These are phyloP conservation scores for Butastur rufipennis DNA, from an alignment of 2,113 vertebrate species.

Conservation along the genomic window DNA sequence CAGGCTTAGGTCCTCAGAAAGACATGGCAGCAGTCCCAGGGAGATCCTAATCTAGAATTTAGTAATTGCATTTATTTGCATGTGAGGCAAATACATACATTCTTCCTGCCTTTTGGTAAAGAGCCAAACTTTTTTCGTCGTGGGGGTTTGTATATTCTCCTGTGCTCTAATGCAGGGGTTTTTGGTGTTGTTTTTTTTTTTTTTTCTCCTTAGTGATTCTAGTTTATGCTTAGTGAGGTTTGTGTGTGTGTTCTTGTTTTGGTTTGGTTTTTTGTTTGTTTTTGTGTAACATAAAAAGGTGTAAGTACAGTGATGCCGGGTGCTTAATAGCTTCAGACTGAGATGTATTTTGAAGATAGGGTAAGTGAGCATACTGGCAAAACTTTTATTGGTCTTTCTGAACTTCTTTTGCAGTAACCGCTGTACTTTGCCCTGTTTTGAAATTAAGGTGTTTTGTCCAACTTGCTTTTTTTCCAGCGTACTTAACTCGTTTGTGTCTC, in stretches of 20 bases:
- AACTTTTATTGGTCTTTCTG: neutral
- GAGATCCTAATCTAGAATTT: neutral
- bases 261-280: neutral
- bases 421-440: slow-evolving; percentile 8
- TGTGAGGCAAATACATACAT: neutral
- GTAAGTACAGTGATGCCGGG: neutral
- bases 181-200: too few relatives aligned
- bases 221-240: neutral
- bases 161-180: neutral
- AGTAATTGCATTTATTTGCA: neutral
- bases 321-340: neutral
- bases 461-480: neutral
- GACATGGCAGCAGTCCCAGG: neutral
- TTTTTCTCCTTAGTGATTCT: neutral
- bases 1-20: neutral
- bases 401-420: neutral
- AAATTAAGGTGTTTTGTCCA: neutral
- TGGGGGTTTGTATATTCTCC: neutral
- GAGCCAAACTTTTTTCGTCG: neutral
- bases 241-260: neutral
- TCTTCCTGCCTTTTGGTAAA: neutral
- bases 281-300: neutral
- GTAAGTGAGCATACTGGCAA: neutral
- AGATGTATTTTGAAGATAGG: neutral
- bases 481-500: neutral